Conservation (phyloP, 2,797 vertebrate species). For the Melanitta fusca region DNA sequence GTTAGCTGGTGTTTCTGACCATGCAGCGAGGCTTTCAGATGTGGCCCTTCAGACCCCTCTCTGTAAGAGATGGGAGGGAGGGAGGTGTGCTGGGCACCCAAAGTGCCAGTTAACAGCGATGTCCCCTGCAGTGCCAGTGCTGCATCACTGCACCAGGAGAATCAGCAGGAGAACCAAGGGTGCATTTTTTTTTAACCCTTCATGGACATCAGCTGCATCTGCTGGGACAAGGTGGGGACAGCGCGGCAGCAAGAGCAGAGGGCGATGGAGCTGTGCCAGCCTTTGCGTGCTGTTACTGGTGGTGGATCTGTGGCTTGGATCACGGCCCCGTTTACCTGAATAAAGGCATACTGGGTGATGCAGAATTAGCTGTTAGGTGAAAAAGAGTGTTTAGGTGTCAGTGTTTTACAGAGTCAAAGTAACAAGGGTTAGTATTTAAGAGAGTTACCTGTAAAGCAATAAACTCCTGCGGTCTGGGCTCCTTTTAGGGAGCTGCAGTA, state of each 20-base stretch:
- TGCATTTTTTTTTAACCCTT: not conserved
- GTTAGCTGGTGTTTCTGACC: not conserved
- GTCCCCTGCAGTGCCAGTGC: not conserved
- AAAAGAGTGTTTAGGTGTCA: not conserved
- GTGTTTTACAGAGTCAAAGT: not conserved
- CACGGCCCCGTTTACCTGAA: not conserved
- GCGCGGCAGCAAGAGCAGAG: not conserved
- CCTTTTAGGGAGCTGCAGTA: not conserved
- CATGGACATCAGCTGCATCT: not conserved
- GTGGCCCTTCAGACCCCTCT: not conserved
- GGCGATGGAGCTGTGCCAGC: fast-evolving
- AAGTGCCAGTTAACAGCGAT: not conserved
- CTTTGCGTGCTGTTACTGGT: not conserved
- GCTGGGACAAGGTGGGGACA: not conserved
- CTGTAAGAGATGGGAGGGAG: not conserved
- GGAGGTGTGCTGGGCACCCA: not conserved
- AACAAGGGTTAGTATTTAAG: slow-evolving; percentile 52
- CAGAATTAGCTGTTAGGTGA: not conserved
- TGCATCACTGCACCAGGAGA: fast-evolving
- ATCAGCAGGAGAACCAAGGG: not conserved
- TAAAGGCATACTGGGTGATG: fast-evolving
- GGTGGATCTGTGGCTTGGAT: not conserved
- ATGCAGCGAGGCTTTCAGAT: not conserved
- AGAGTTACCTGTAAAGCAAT: slow-evolving; percentile 2
- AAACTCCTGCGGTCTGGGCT: not conserved